Percentiles rank a stretch among this genome's conserved stretches.
These are phyloP conservation scores for Puma concolor DNA, from an alignment of 2,113 vertebrate species.

Conservation along the genomic window DNA sequence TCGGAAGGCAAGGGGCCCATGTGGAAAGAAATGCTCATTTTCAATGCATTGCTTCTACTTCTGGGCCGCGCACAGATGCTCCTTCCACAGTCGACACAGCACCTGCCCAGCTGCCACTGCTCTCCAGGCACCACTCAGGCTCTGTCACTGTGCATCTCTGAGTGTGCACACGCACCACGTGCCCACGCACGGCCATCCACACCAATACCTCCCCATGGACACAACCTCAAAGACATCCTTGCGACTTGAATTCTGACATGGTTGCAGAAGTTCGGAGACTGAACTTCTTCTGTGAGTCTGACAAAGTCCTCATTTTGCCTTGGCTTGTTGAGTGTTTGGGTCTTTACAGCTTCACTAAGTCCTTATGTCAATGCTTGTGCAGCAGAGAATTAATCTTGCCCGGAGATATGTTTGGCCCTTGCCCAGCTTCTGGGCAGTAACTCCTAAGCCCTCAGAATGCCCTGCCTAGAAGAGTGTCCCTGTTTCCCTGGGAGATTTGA, in stretches of 20 bases:
- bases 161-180: accelerated
- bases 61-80: not conserved
- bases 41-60: not conserved
- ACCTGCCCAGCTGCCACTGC: not conserved
- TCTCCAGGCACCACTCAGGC: not conserved
- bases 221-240: not conserved
- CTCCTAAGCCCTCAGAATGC: not conserved
- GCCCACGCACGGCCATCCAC: not conserved
- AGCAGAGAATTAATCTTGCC: not conserved
- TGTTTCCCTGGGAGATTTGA: not conserved
- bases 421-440: not conserved
- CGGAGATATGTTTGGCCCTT: not conserved
- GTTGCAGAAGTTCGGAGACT: not conserved
- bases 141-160: not conserved
- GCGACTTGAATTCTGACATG: not conserved
- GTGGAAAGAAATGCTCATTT: not conserved
- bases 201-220: not conserved
- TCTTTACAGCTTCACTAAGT: not conserved
- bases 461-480: not conserved
- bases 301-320: not conserved
- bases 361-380: not conserved
- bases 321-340: not conserved
- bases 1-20: not conserved
- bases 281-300: not conserved
- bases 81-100: not conserved